These are phyloP conservation scores for Falco berigora DNA, from an alignment of 2,797 vertebrate genomes.

Conservation along the genomic window DNA sequence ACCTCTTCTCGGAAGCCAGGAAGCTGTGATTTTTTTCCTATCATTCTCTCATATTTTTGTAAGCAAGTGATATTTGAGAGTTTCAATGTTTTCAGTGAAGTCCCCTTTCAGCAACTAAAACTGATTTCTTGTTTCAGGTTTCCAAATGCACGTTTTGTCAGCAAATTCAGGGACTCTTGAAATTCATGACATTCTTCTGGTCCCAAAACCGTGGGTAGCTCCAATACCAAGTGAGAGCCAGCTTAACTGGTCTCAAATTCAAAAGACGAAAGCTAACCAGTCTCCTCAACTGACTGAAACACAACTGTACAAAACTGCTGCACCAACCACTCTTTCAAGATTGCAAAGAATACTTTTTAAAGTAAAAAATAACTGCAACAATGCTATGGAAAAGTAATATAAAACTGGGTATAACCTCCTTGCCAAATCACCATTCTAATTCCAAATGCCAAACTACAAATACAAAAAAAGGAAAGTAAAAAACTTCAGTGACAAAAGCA, in stretches of 20 bases:
- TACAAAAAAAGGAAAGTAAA: not conserved
- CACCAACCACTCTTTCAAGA: not conserved
- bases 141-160: not conserved
- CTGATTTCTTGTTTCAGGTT: not conserved
- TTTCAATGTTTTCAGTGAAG: not conserved
- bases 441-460: not conserved
- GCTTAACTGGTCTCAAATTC: not conserved
- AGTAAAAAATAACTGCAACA: not conserved
- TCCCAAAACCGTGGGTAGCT: not conserved
- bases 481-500: not conserved
- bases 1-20: not conserved
- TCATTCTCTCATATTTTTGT: not conserved
- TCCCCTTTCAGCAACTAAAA: not conserved
- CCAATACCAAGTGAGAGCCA: not conserved
- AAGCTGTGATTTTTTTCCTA: not conserved
- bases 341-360: not conserved
- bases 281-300: not conserved
- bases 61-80: not conserved
- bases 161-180: not conserved
- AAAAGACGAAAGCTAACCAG: not conserved
- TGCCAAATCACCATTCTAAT: not conserved
- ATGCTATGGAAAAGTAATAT: not conserved
- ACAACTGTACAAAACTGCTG: not conserved
- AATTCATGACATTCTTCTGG: not conserved
- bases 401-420: not conserved